Evolutionary conservation across 2,888 invertebrate species (phyloP).

Genomic region (Catotricha subobsoleta): DNA sequence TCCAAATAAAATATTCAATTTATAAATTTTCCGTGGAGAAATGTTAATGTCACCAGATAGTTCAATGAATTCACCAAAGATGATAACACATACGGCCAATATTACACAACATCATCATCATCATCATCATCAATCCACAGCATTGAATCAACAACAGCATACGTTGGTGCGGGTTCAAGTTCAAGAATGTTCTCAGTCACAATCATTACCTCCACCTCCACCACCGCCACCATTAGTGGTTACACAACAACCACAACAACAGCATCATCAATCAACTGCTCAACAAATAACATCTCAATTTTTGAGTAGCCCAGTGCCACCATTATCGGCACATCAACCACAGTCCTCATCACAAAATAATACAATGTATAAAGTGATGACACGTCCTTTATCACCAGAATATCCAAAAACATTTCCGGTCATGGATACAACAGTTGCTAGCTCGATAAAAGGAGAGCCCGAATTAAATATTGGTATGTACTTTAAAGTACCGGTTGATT

Average conservation of each 20-base stretch:
- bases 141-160: neutral
- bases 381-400: neutral
- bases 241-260: too few species aligned
- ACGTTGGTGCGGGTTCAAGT: conserved; percentile 19
- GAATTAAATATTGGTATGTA: conserved; percentile 30
- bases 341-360: conserved; percentile 20
- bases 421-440: conserved; percentile 31
- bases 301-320: neutral
- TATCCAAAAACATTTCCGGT: conserved; percentile 25
- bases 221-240: neutral
- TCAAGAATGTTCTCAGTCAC: conserved; percentile 10
- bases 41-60: conserved; percentile 31
- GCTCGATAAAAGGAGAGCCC: conserved; percentile 29
- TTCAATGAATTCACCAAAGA: conserved; percentile 25
- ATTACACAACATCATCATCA: conserved; percentile 12
- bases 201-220: conserved; percentile 7
- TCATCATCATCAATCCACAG: conserved; percentile 13
- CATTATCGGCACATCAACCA: conserved; percentile 3
- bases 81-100: conserved; percentile 13
- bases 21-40: too few species aligned
- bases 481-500: too few species aligned
- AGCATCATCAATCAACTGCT: neutral
- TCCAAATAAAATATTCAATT: too few species aligned
- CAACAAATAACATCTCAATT: neutral
- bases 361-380: conserved; percentile 18